These are phyloP conservation scores for Rhincodon typus DNA, from an alignment of 2,797 vertebrate species.

Conservation along the genomic window DNA sequence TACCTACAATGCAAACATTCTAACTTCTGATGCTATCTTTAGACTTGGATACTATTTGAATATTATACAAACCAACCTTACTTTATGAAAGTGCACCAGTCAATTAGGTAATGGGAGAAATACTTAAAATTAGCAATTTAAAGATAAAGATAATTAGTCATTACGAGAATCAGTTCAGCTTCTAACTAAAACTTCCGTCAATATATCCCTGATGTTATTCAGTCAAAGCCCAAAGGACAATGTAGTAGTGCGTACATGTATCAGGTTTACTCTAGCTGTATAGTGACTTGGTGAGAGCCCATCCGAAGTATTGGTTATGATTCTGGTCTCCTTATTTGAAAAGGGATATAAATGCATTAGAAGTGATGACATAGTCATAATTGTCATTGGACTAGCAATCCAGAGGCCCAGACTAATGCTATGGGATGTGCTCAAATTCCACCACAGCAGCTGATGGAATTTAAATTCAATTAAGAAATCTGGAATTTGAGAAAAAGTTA, in stretches of 20 bases:
- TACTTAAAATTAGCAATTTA: not conserved
- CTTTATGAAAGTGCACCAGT: not conserved
- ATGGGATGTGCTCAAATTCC: too few relatives aligned
- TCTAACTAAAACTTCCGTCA: not conserved
- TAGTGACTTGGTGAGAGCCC: too few relatives aligned
- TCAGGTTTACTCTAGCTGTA: too few relatives aligned
- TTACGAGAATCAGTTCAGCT: not conserved
- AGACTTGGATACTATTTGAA: not conserved
- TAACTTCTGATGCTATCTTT: not conserved
- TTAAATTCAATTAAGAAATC: too few relatives aligned
- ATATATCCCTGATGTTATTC: not conserved
- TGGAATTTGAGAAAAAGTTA: too few relatives aligned
- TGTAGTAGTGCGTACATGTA: not conserved
- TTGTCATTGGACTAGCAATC: too few relatives aligned
- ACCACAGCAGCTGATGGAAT: too few relatives aligned
- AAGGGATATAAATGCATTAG: too few relatives aligned
- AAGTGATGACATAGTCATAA: too few relatives aligned
- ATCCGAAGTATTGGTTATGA: too few relatives aligned
- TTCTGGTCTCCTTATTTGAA: too few relatives aligned
- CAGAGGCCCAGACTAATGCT: too few relatives aligned
- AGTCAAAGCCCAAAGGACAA: not conserved
- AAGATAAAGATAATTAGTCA: not conserved
- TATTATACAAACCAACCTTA: not conserved
- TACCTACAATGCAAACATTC: not conserved
- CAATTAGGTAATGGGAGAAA: not conserved